Base-by-base conservation (phyloP, 2,888 invertebrate genomes). In the Bellardia bayeri region DNA sequence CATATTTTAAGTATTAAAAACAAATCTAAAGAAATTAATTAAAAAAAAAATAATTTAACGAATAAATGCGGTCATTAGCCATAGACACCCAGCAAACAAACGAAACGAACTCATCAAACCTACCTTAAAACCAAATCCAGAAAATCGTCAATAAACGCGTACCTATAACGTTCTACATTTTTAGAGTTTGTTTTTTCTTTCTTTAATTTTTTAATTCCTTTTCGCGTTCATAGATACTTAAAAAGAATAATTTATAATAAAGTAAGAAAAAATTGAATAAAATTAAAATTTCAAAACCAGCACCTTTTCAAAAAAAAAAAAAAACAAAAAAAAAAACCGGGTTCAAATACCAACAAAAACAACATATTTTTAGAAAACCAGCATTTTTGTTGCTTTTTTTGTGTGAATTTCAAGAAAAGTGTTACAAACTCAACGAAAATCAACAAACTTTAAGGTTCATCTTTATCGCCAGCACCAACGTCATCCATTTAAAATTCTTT, bases 401-500 rank as follows among this genome's bases (percentile, higher is more conserved):
- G 51, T 54, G 68, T 78, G 76, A 78, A 71, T 71, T 78, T 23
- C 9, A 64, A 66, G 16, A 63, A 80, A 68, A 72, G 33, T 64
- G 40, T 61, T 69, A 76, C 80, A 56, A 81, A 75, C 69, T 49
- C 61, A 49, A 54, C 66, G 6, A 74, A 69, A 7, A 82, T 66
- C 64, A 81, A 72, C 72, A 58, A 78, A 86, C 82, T 79, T 82
- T 64, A 82, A 72, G 68, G 71, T 74, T 79, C 74, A 82, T 86
- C 79, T 68, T 74, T 66, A 68, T 40, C 40, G 51, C 30, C 9
- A 37, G 14, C 51, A 45, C 11, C 64, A n/a, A 45, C 49, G 58
- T 66, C 74, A 71, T 45, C 8, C 37, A 4, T 16, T 37, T 63
- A n/a, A 37, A 56, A 23, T 49, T 51, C 51, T 61, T 42, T 68